These are phyloP conservation scores for Babyrousa celebensis DNA, from an alignment of 2,797 vertebrate species.

Conservation along the genomic window DNA sequence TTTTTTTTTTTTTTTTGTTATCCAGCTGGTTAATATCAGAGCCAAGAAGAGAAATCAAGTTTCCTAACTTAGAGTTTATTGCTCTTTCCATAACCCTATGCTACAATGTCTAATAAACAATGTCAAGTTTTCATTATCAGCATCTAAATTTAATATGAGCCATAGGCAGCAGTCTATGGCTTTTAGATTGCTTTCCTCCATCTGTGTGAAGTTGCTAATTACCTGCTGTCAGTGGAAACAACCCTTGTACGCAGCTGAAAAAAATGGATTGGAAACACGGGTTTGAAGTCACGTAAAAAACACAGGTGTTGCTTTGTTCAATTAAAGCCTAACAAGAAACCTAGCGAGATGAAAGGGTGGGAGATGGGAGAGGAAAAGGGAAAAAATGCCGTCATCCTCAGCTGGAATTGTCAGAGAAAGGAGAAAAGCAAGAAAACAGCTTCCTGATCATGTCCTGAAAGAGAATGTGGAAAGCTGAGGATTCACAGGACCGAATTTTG, in stretches of 20 bases:
- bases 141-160: conserved; percentile 64
- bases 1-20: not conserved
- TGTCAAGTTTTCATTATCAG: conserved; percentile 53
- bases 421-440: conserved; percentile 16
- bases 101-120: conserved; percentile 47
- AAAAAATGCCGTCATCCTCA: not conserved
- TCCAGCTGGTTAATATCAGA: conserved; percentile 11
- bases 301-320: conserved; percentile 87
- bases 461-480: conserved; percentile 6
- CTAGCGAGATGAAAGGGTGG: conserved; percentile 72
- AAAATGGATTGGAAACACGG: conserved; percentile 75
- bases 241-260: conserved; percentile 69
- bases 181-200: conserved; percentile 37
- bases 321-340: conserved; percentile 75
- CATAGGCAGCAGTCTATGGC: not conserved
- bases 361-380: conserved; percentile 54
- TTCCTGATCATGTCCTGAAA: conserved; percentile 64
- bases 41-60: conserved; percentile 42
- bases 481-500: not conserved
- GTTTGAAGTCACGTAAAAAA: conserved; percentile 81
- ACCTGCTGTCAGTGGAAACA: conserved; percentile 84
- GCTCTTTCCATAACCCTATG: not conserved
- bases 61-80: conserved; percentile 15
- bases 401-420: not conserved
- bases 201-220: conserved; percentile 83